These are phyloP conservation scores for Pomatorhinus ruficollis DNA, from an alignment of 2,113 vertebrate genomes.

Conservation along the genomic window DNA sequence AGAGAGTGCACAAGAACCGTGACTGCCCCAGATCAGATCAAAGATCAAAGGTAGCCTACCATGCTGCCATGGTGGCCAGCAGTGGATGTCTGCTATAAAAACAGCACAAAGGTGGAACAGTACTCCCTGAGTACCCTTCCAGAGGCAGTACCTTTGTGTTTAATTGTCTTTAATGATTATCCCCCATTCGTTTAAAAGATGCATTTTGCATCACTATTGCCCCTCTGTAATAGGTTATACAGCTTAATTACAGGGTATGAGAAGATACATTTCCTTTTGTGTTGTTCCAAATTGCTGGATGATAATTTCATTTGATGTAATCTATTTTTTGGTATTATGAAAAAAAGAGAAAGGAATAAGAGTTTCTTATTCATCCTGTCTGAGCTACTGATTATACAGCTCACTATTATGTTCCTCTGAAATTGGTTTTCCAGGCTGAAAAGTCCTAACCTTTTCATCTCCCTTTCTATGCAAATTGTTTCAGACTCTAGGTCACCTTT, in stretches of 20 bases:
- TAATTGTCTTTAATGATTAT: not conserved
- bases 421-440: slow-evolving; percentile 9
- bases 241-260: not conserved
- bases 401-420: not conserved
- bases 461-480: not conserved
- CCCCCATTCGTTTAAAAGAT: not conserved
- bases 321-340: not conserved
- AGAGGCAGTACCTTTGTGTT: not conserved
- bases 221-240: not conserved
- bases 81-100: not conserved
- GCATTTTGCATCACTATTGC: not conserved
- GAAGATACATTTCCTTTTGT: not conserved
- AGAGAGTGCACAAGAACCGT: not conserved
- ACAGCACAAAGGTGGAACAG: fast-evolving
- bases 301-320: not conserved
- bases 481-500: not conserved
- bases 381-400: not conserved
- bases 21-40: not conserved
- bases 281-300: not conserved
- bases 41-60: not conserved
- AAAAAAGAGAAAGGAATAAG: not conserved
- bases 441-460: not conserved
- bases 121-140: not conserved
- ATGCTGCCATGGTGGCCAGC: not conserved
- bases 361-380: not conserved